Percentiles rank a stretch among this genome's conserved stretches.
Evolutionary conservation across 2,113 vertebrate genomes (phyloP).

Genomic region (Thunnus thynnus): DNA sequence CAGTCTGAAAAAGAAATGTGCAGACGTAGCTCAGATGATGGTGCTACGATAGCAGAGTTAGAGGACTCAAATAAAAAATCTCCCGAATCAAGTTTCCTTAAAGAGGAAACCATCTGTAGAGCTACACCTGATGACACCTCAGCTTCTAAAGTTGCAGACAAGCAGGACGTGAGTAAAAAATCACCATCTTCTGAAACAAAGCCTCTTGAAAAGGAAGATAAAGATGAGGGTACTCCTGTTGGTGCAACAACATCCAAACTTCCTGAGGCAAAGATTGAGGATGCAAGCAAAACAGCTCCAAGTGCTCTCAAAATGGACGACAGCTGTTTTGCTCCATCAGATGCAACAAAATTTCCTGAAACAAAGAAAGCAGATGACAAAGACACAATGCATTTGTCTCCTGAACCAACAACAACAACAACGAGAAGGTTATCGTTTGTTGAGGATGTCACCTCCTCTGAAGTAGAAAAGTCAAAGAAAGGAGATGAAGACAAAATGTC

Average conservation of each 20-base stretch:
- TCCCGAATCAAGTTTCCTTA: conserved; percentile 39
- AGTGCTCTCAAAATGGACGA: conserved; percentile 22
- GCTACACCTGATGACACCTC: conserved; percentile 43
- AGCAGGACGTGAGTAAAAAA: conserved; percentile 35
- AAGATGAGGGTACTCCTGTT: background rate
- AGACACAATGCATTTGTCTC: conserved; percentile 32
- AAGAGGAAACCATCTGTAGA: conserved; percentile 38
- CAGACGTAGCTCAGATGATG: conserved; percentile 61
- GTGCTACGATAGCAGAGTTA: conserved; percentile 55
- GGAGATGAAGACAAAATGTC: conserved; percentile 39
- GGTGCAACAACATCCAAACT: conserved; percentile 19
- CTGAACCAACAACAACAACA: conserved; percentile 26
- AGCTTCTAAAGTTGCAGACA: conserved; percentile 28
- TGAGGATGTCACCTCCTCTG: conserved; percentile 30
- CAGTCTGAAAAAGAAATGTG: conserved; percentile 91
- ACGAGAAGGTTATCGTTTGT: conserved; percentile 41
- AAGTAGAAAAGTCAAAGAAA: conserved; percentile 22
- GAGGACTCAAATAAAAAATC: conserved; percentile 70
- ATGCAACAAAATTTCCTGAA: conserved; percentile 27
- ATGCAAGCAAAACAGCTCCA: conserved; percentile 18
- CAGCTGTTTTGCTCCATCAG: conserved; percentile 9
- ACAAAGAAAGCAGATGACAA: conserved; percentile 36
- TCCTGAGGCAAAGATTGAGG: conserved; percentile 48
- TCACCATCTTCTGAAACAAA: conserved; percentile 41
- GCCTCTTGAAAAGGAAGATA: conserved; percentile 31